phyloP scores from a whole-genome alignment of 2,888 invertebrate species.

The Orthosia incerta region DNA sequence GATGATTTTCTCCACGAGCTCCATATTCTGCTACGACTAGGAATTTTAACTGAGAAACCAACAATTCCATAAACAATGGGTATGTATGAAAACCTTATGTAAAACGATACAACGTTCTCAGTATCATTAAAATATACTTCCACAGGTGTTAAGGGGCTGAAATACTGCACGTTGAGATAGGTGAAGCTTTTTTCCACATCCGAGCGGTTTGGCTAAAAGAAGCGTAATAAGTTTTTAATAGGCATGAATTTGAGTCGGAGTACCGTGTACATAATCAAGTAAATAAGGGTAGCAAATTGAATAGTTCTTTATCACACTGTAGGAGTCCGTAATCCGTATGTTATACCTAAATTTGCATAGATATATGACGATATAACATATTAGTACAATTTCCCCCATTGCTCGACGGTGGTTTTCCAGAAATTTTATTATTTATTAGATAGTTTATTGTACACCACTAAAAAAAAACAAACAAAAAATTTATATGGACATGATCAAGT shows the following conservation, averaged over 20 bases:
- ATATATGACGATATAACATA: not conserved
- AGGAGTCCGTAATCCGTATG: not conserved
- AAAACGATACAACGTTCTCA: constrained; percentile 6
- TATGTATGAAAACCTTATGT: constrained; percentile 2
- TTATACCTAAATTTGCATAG: not conserved
- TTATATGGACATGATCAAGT: not conserved
- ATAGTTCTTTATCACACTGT: not conserved
- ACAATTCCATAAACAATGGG: not conserved
- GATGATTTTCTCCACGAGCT: constrained; percentile 8
- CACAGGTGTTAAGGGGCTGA: not conserved
- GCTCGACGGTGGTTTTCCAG: not conserved
- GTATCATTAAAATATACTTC: constrained; percentile 18
- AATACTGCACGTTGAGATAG: constrained; percentile 9
- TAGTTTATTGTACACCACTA: too few relatives aligned
- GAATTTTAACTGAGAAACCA: constrained; percentile 3
- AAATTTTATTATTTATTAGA: too few relatives aligned
- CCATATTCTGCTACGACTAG: not conserved
- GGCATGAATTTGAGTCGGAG: not conserved
- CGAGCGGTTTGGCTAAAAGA: constrained; percentile 5
- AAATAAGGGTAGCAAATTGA: not conserved
- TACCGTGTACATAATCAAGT: not conserved
- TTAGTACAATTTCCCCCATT: not conserved
- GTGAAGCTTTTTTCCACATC: constrained; percentile 12
- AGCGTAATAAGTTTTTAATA: not conserved
- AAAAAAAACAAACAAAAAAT: too few relatives aligned